Percentiles rank a stretch among this genome's conserved stretches.
These are phyloP conservation scores for Heterodera carotae DNA, from an alignment of 1,140 invertebrate genomes.

Conservation along the genomic window DNA sequence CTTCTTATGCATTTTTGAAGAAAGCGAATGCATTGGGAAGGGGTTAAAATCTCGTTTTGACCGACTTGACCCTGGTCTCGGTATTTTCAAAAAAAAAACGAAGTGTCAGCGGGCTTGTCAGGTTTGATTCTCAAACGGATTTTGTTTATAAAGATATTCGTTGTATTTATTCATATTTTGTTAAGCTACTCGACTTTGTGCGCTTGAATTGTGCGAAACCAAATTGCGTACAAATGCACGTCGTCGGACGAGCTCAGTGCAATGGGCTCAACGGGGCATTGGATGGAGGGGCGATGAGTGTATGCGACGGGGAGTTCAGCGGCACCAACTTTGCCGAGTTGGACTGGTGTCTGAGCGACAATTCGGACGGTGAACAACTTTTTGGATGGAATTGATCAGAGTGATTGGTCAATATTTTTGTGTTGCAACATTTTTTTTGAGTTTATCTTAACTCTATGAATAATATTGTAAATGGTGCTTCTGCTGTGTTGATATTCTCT, in stretches of 20 bases:
- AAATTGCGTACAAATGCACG: slow-evolving; percentile 8
- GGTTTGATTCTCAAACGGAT: no score
- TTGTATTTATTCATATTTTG: background rate
- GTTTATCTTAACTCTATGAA: background rate
- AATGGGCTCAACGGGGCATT: slow-evolving; percentile 25
- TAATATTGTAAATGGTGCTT: no score
- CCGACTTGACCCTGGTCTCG: no score
- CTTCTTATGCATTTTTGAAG: no score
- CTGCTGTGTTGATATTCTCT: no score
- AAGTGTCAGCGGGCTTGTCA: no score
- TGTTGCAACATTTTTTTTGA: no score
- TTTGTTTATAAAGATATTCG: no score
- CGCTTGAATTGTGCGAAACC: background rate
- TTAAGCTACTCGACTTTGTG: background rate
- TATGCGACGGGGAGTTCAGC: background rate
- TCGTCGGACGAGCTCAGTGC: slow-evolving; percentile 16
- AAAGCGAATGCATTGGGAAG: background rate
- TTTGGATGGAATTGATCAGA: background rate
- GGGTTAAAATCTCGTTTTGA: no score
- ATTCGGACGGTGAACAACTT: background rate
- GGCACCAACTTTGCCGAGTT: background rate
- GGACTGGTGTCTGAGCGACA: background rate
- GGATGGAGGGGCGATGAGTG: background rate
- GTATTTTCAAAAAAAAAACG: no score
- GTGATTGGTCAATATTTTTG: no score